These are phyloP conservation scores for Pachyramphus minor DNA, from an alignment of 2,113 vertebrate species.

Conservation along the genomic window DNA sequence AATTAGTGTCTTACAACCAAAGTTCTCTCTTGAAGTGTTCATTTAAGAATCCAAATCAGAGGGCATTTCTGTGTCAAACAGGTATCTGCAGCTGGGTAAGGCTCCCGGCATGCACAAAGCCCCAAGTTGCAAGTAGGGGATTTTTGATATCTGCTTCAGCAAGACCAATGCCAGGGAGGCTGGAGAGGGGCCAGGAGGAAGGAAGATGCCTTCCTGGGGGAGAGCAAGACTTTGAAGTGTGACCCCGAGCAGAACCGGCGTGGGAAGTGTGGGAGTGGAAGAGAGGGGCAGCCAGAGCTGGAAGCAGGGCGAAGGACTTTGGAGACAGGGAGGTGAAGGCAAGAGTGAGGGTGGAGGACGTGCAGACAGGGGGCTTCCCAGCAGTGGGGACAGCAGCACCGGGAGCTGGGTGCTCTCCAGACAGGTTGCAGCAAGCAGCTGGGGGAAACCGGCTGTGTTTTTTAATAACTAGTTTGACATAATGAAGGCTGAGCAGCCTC, in stretches of 20 bases:
- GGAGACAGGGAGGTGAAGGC: not conserved
- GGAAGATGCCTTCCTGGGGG: not conserved
- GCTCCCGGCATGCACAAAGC: not conserved
- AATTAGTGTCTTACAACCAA: not conserved
- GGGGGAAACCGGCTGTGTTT: not conserved
- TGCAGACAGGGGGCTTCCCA: not conserved
- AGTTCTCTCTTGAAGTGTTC: not conserved
- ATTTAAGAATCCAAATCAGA: not conserved
- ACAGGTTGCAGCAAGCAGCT: not conserved
- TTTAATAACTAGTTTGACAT: not conserved
- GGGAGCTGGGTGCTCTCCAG: not conserved
- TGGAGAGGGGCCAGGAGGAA: conserved; percentile 46
- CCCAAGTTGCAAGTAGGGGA: not conserved
- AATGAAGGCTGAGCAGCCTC: not conserved
- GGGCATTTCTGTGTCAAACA: not conserved
- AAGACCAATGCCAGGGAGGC: not conserved
- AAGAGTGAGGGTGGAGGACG: not conserved
- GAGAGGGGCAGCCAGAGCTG: accelerated
- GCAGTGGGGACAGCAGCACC: not conserved
- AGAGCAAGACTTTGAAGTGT: not conserved
- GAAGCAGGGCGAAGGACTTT: not conserved
- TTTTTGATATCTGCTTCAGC: not conserved
- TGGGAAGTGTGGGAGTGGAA: not conserved
- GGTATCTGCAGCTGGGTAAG: not conserved
- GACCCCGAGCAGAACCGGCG: not conserved